A percentile compares a stretch with the other conserved stretches of the same genome.
Evolutionary conservation across 2,113 vertebrate species (phyloP).

Genomic region (Lipophrys pholis): DNA sequence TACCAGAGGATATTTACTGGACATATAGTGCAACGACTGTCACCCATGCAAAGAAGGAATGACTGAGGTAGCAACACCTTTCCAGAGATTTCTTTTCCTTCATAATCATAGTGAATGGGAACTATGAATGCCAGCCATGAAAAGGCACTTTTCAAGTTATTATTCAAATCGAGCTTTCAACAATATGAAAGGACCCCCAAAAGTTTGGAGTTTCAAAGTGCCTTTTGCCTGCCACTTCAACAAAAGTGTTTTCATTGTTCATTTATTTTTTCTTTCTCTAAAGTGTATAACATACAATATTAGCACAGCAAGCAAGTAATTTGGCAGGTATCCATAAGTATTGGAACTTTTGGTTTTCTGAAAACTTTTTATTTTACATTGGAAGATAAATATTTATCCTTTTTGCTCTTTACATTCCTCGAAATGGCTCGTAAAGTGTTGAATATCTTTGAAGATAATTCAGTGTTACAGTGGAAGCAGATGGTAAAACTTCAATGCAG

Average conservation of each 20-base stretch:
- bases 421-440: no score
- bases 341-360: no score
- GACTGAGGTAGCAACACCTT: constrained; percentile 30
- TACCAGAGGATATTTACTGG: constrained; percentile 13
- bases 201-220: constrained; percentile 37
- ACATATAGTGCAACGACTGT: background rate
- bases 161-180: constrained; percentile 75
- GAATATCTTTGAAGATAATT: no score
- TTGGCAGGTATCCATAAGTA: no score
- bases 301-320: no score
- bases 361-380: no score
- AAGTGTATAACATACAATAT: constrained; percentile 14
- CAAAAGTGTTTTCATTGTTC: constrained; percentile 60
- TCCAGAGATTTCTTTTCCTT: constrained; percentile 4
- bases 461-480: no score
- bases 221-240: constrained; percentile 38
- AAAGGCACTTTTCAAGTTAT: constrained; percentile 64
- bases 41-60: constrained; percentile 3
- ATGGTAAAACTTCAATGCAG: no score
- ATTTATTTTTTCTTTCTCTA: constrained; percentile 24
- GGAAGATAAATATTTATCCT: no score
- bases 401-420: no score
- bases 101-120: constrained; percentile 31
- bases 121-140: constrained; percentile 48
- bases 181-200: constrained; percentile 46